phyloP scores from a whole-genome alignment of 1,140 invertebrate species.

The Drosophila triauraria region DNA sequence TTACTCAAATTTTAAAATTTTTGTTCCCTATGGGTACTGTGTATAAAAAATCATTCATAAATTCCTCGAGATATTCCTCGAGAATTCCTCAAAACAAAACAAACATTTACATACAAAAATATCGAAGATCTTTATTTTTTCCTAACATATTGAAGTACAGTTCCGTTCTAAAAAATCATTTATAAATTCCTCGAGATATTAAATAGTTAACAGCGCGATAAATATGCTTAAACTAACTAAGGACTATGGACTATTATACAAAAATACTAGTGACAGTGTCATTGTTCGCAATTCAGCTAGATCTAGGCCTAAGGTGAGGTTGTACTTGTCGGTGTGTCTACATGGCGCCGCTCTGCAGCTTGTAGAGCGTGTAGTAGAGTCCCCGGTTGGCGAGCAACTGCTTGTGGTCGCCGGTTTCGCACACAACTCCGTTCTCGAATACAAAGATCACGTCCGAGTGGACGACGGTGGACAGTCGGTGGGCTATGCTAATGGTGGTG shows the following conservation, averaged over 20 bases:
- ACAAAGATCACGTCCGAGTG: constrained; percentile 88
- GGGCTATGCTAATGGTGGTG: constrained; percentile 92
- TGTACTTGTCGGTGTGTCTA: constrained; percentile 19
- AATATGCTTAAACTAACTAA: constrained; percentile 38
- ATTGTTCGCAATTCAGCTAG: constrained; percentile 63
- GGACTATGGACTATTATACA: constrained; percentile 36
- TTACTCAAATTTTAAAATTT: too few species aligned
- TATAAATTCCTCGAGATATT: constrained; percentile 32
- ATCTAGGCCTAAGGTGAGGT: constrained; percentile 10
- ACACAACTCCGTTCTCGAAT: constrained; percentile 89
- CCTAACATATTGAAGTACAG: constrained; percentile 8
- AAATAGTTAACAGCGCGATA: constrained; percentile 16
- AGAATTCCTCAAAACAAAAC: constrained; percentile 3
- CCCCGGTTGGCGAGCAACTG: constrained; percentile 88
- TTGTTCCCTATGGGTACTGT: too few species aligned
- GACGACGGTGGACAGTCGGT: constrained; percentile 90
- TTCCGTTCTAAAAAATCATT: constrained; percentile 6
- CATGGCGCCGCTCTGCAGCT: constrained; percentile 85
- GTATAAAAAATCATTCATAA: too few species aligned
- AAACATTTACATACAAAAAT: constrained; percentile 56
- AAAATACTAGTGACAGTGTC: constrained; percentile 48
- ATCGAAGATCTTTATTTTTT: constrained; percentile 15
- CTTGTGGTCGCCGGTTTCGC: constrained; percentile 90
- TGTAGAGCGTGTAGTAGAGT: constrained; percentile 90
- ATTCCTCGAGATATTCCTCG: too few species aligned